phyloP scores from a whole-genome alignment of 2,113 vertebrate species.

The Myiozetetes cayanensis region DNA sequence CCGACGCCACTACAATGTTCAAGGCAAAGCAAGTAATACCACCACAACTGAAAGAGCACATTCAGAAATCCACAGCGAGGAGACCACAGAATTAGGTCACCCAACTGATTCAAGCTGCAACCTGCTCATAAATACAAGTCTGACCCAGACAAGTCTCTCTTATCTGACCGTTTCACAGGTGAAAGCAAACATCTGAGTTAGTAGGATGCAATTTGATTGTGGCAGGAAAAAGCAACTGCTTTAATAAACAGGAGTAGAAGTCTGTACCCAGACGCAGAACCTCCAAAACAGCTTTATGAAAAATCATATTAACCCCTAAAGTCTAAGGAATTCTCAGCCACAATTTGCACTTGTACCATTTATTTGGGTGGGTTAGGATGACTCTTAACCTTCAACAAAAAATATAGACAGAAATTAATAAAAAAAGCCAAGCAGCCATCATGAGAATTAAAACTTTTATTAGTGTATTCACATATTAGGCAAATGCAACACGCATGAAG shows the following conservation, averaged over 20 bases:
- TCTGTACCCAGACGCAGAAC: neutral
- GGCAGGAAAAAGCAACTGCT: neutral
- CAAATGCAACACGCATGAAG: conserved; percentile 90
- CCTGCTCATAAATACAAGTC: neutral
- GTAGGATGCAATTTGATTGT: neutral
- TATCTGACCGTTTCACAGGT: neutral
- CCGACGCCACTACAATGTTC: neutral
- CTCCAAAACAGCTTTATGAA: accelerated
- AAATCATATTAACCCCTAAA: neutral
- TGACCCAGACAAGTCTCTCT: neutral
- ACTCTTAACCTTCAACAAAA: neutral
- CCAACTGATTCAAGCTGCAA: neutral
- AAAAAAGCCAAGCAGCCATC: neutral
- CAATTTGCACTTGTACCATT: neutral
- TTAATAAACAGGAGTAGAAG: neutral
- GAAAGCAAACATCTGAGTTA: neutral
- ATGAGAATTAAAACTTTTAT: conserved; percentile 90
- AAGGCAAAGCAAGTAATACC: neutral
- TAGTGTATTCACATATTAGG: conserved; percentile 94
- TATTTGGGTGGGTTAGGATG: neutral
- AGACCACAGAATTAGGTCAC: neutral
- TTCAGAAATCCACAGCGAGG: neutral
- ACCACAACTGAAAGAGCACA: neutral
- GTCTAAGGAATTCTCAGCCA: neutral
- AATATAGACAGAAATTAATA: neutral